Conservation (phyloP, 2,113 vertebrate genomes). For the Odobenus rosmarus region DNA sequence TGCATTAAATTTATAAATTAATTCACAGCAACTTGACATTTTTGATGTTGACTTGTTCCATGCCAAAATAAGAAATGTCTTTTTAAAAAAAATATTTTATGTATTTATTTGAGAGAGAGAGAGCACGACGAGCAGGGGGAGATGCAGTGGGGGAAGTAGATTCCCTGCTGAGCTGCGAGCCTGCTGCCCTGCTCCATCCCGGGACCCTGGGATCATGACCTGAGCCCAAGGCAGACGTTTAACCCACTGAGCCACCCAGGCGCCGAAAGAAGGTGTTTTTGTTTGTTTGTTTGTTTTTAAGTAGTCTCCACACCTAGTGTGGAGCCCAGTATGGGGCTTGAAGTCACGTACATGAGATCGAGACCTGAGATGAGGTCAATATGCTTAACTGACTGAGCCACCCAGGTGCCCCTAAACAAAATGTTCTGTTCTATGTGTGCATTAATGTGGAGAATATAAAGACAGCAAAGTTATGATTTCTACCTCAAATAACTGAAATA, state of each 20-base stretch:
- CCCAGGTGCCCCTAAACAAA: neutral
- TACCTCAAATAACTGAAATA: neutral
- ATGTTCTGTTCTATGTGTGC: neutral
- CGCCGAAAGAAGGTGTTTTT: neutral
- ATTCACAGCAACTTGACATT: neutral
- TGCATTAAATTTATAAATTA: neutral
- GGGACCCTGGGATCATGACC: neutral
- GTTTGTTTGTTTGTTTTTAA: neutral
- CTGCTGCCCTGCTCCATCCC: neutral
- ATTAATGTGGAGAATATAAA: neutral
- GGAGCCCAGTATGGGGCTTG: neutral
- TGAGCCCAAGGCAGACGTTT: neutral
- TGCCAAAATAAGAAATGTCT: neutral
- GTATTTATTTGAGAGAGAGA: neutral
- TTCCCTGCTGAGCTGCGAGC: neutral
- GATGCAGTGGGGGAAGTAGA: neutral
- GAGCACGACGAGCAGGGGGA: neutral
- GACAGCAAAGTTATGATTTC: neutral
- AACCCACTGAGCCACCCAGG: neutral
- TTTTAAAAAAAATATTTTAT: neutral
- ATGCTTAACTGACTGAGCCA: neutral
- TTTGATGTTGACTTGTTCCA: neutral
- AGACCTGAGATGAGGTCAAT: neutral
- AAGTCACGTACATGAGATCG: neutral
- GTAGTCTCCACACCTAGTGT: neutral